Evolutionary conservation across 2,888 invertebrate genomes (phyloP), one percentile per base, ranked within the genome.

Genomic region (Callyntrura guangdongensis): DNA sequence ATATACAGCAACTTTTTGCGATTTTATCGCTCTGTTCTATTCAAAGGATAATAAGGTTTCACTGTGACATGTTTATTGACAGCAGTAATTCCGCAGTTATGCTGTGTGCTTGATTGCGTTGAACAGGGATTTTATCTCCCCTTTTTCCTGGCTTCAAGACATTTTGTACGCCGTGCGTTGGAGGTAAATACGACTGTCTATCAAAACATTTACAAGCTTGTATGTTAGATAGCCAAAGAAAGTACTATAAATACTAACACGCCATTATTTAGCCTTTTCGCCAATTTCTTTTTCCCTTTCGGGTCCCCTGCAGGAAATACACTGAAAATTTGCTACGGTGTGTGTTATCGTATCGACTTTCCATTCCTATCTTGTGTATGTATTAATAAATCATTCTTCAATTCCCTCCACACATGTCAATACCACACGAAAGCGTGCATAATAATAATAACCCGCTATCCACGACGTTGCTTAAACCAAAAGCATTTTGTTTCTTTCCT

Each of bases 1-100:
- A 72, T 47, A 45, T 72, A 47, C 17, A 45, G 47, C 72, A 45
- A 72, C 72, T 47, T 36, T 69, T 69, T 72, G 69, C 17, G 72
- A 72, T 47, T 72, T 47, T 72, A 72, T 72, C 72, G 45, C n/a
- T 17, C 72, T 45, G 45, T 72, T 72, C 72, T 9, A 45, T 47
- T 72, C 20, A 20, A 17, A 47, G 45, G 20, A 72, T 47, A 11
- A 22, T 9, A 72, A 72, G 47, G 36, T 12, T 69, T 72, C 17
- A 17, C 11, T 17, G 20, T 72, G 72, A 72, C 45, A 72, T 47
- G 20, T 72, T 72, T 72, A 72, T 72, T 72, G 72, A 72, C 72
- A 72, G 47, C 9, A 45, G 17, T 47, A n/a, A 25, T 45, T 72
- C 17, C 14, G 27, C 8, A 53, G 14, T 14, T 53, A 53, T 53